Evolutionary conservation across 1,140 invertebrate genomes (phyloP), one percentile per base, ranked within the genome.

Genomic region (Kradibia gibbosae): DNA sequence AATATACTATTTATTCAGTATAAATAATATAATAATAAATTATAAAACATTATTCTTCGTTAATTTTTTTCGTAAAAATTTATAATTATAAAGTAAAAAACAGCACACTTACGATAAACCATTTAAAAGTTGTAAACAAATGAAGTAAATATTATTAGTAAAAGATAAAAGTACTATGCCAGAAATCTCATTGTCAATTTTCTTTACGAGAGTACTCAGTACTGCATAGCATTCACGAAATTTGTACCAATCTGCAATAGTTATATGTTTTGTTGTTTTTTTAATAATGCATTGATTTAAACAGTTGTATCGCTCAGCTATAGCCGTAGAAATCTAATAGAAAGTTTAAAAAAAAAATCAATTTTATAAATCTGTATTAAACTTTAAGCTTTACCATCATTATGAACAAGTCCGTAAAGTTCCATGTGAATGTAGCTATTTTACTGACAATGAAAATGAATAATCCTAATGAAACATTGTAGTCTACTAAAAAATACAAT

Each of bases 41-140:
- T n/a, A n/a, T n/a, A n/a, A n/a, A n/a, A n/a, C n/a, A n/a, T n/a
- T n/a, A n/a, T n/a, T n/a, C n/a, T n/a, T n/a, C n/a, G n/a, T n/a
- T n/a, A n/a, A n/a, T n/a, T n/a, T n/a, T n/a, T n/a, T n/a, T n/a
- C n/a, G n/a, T n/a, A n/a, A n/a, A n/a, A n/a, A n/a, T n/a, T n/a
- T n/a, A n/a, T n/a, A n/a, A n/a, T n/a, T n/a, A n/a, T n/a, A n/a
- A n/a, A n/a, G n/a, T n/a, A n/a, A n/a, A n/a, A n/a, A n/a, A n/a
- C n/a, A n/a, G n/a, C n/a, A n/a, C 36, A 36, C 91, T 92, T 89
- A 96, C 95, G 94, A 93, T 45, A 96, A 88, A 77, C 93, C 95
- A 83, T 95, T 93, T 1, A 95, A 92, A 22, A 96, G 91, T 85
- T 96, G 95, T 0, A 95, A 88, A 72, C 95, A 95, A 45, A 95